phyloP scores from a whole-genome alignment of 2,113 vertebrate species.

The Odobenus rosmarus region DNA sequence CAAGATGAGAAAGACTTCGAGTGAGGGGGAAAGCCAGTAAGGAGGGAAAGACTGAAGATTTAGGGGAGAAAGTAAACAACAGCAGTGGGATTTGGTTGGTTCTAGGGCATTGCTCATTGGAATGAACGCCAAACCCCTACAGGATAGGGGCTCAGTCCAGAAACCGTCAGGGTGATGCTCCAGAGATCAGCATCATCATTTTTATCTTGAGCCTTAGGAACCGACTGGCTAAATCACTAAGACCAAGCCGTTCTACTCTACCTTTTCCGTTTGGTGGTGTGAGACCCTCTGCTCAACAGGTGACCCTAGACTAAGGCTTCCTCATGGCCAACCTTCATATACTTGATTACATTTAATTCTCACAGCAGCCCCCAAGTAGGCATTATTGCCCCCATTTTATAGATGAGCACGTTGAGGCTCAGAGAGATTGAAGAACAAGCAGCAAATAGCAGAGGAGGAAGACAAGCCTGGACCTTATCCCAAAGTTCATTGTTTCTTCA shows the following conservation, averaged over 20 bases:
- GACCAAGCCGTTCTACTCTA: not conserved
- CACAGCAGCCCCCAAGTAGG: not conserved
- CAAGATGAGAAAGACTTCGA: not conserved
- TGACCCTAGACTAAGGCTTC: not conserved
- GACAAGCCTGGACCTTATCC: not conserved
- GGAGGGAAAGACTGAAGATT: not conserved
- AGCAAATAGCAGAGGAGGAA: not conserved
- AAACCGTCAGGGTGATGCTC: not conserved
- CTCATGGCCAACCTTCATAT: not conserved
- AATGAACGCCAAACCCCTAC: not conserved
- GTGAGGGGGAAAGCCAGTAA: not conserved
- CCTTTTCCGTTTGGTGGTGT: not conserved
- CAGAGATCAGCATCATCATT: not conserved
- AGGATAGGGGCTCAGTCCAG: fast-evolving
- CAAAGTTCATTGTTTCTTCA: not conserved
- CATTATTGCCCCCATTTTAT: not conserved
- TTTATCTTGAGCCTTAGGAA: not conserved
- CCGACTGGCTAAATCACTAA: not conserved
- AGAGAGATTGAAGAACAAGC: not conserved
- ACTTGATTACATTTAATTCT: not conserved
- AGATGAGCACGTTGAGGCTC: not conserved
- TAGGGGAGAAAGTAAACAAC: not conserved
- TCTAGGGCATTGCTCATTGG: fast-evolving
- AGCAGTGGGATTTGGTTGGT: not conserved
- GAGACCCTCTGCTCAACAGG: not conserved